Conservation (phyloP, 2,797 vertebrate genomes). For the Sebastes taczanowskii region DNA sequence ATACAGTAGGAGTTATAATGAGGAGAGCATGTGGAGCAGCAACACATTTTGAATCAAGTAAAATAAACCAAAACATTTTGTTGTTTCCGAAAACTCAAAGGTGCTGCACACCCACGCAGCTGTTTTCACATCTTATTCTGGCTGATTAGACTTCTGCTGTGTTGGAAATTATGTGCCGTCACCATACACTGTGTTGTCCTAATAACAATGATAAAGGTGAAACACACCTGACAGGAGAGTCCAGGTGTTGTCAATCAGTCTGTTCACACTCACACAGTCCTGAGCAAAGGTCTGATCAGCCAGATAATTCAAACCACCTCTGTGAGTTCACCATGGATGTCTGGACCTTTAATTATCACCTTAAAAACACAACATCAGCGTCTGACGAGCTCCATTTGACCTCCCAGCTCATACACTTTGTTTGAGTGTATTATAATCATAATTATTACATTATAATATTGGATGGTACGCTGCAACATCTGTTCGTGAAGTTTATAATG, state of each 20-base stretch:
- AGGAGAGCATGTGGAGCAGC: neutral
- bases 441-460: neutral
- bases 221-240: neutral
- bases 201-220: neutral
- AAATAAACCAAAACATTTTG: neutral
- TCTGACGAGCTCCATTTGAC: too few relatives aligned
- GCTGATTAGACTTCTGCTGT: neutral
- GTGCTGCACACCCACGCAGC: neutral
- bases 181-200: neutral
- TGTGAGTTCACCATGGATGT: neutral
- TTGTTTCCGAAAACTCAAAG: neutral
- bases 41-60: neutral
- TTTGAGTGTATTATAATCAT: neutral
- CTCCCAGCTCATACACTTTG: too few relatives aligned
- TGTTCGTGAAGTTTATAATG: neutral
- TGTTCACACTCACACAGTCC: neutral
- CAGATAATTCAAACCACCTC: rapidly evolving
- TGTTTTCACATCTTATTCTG: neutral
- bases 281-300: neutral
- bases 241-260: neutral
- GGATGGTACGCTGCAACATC: neutral
- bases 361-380: too few relatives aligned
- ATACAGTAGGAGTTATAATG: neutral
- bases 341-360: rapidly evolving
- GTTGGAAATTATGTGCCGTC: neutral